phyloP scores from a whole-genome alignment of 2,113 vertebrate genomes.

The Dasyornis broadbenti region DNA sequence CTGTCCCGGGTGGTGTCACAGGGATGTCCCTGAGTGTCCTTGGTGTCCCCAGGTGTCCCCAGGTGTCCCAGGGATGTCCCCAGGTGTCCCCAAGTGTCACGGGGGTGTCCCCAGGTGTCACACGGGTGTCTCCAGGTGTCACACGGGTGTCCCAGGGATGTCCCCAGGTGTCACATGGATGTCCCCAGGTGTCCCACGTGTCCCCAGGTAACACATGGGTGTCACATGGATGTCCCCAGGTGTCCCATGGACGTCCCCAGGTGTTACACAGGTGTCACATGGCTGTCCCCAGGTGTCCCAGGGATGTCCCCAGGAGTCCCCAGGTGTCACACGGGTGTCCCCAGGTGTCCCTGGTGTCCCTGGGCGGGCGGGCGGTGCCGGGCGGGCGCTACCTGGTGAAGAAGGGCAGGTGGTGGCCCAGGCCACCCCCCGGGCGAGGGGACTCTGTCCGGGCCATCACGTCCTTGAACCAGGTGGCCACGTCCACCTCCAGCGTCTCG shows the following conservation, averaged over 20 bases:
- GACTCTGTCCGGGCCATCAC: constrained; percentile 96
- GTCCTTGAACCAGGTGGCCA: constrained; percentile 93
- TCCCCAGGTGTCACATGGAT: neutral
- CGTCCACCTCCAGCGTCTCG: constrained; percentile 90
- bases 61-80: neutral
- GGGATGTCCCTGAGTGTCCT: neutral
- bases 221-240: neutral
- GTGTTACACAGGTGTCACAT: no score
- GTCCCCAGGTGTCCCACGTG: neutral
- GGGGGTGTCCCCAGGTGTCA: no score
- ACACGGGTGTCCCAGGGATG: no score
- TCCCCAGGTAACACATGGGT: neutral
- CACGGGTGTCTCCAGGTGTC: no score
- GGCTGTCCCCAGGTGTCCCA: neutral
- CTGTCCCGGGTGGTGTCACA: neutral
- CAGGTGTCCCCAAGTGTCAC: neutral
- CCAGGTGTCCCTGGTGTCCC: neutral
- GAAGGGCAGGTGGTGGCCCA: constrained; percentile 91
- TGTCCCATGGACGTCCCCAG: neutral
- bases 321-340: neutral
- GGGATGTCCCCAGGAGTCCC: neutral
- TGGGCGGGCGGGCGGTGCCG: neutral
- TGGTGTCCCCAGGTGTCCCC: no score
- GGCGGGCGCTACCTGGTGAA: constrained; percentile 88
- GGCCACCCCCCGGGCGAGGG: constrained; percentile 86